Evolutionary conservation across 2,888 invertebrate species (phyloP), one percentile per base, ranked within the genome.

Genomic region (Xanthia icteritia): DNA sequence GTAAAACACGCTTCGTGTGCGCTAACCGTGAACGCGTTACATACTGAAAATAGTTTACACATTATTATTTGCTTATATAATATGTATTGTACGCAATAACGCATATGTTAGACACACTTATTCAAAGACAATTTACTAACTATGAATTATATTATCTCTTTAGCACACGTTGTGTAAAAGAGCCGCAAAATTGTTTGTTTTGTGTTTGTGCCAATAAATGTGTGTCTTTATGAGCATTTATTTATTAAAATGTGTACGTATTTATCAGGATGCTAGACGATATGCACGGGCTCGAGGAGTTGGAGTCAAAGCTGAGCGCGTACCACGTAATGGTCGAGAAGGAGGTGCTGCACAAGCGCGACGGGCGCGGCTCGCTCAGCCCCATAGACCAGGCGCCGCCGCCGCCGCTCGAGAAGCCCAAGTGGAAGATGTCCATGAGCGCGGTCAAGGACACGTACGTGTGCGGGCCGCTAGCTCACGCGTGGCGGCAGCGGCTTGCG

Each of bases 291-390:
- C 95, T 98, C 81, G 98, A 98, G 90, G 98, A 98, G 92, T 94
- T 98, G 90, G 98, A 98, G 94, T 98, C 98, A 1, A 98, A 98
- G 92, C 96, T 98, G 89, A 98, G 97, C 94, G 98, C 98, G 66
- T 98, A 98, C 95, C 98, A 98, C 94, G 98, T 98, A 86, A 97
- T 97, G 94, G 97, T 98, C 80, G 98, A 98, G 91, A 98, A 98
- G 94, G 96, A 96, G 83, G 94, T 94, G 81, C 92, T 95, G 92
- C 97, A 90, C 93, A 97, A 95, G 94, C 96, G 92, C 89, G 96
- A 96, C 84, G 92, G 93, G 58, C 84, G 84, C 82, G 76, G 96
- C 91, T 91, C 96, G 86, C 79, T 96, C 92, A 91, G 97, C 90
- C 91, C 97, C 91, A 86, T 94, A 79, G 93, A 96, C 91, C 94